Percentiles rank a stretch among this genome's conserved stretches.
These are phyloP conservation scores for Todiramphus saurophagus DNA, from an alignment of 2,113 vertebrate species.

Conservation along the genomic window DNA sequence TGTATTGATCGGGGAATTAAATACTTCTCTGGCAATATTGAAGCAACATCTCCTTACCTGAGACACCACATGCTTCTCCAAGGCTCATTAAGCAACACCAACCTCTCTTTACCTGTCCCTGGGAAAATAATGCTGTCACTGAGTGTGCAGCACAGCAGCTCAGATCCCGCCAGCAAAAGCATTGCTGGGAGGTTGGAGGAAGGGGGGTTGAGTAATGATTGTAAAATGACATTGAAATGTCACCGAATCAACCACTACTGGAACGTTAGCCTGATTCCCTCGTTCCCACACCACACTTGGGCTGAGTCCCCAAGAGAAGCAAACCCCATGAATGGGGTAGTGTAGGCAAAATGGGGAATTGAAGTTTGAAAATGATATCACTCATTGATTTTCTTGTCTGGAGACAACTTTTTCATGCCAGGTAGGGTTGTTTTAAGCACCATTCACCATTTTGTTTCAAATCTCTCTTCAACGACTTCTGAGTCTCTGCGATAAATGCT, in stretches of 20 bases:
- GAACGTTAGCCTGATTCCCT: not conserved
- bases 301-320: not conserved
- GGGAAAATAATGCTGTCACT: not conserved
- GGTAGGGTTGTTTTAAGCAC: not conserved
- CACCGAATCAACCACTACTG: not conserved
- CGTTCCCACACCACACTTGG: rapidly evolving
- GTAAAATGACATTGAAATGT: not conserved
- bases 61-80: not conserved
- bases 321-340: rapidly evolving
- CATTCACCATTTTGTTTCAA: not conserved
- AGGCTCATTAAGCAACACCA: not conserved
- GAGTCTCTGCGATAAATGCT: not conserved
- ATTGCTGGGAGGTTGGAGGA: too few relatives aligned
- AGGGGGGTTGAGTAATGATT: not conserved
- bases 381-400: not conserved
- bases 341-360: not conserved
- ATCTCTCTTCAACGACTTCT: not conserved
- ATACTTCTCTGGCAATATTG: not conserved
- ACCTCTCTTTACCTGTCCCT: rapidly evolving
- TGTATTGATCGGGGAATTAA: not conserved
- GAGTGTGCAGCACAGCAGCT: rapidly evolving
- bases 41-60: not conserved
- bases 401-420: not conserved
- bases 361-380: not conserved
- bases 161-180: not conserved